Conservation (phyloP, 1,140 invertebrate genomes). For the Psilanteris sp. region DNA sequence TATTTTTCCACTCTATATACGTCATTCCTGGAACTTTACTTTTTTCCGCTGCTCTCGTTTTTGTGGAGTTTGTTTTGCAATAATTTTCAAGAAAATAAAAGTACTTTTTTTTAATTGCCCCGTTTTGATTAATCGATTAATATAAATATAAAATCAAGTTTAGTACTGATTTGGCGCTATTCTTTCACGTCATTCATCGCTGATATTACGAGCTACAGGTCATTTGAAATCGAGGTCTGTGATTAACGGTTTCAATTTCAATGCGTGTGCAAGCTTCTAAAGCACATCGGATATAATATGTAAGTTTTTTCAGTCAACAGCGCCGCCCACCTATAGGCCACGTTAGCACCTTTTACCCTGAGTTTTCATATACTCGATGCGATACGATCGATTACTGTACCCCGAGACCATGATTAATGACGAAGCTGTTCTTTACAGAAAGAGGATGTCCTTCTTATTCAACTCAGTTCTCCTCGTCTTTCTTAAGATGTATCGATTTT, state of each 20-base stretch:
- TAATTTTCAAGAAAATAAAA: no score
- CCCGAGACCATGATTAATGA: constrained; percentile 57
- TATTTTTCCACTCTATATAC: no score
- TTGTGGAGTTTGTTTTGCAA: no score
- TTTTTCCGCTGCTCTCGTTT: no score
- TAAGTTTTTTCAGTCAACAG: constrained; percentile 14
- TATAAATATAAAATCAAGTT: constrained; percentile 10
- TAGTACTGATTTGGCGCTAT: constrained; percentile 14
- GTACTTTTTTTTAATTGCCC: no score
- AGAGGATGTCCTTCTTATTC: constrained; percentile 47
- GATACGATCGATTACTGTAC: constrained; percentile 53
- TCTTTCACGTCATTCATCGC: constrained; percentile 27
- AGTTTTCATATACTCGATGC: constrained; percentile 37
- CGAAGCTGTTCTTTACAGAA: constrained; percentile 44
- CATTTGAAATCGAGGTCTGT: constrained; percentile 42
- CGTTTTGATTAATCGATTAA: constrained; percentile 4
- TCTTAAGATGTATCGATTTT: constrained; percentile 58
- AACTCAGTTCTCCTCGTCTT: constrained; percentile 17
- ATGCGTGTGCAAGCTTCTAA: constrained; percentile 41
- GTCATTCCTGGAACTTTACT: no score
- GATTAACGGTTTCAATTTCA: constrained; percentile 36
- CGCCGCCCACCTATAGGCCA: constrained; percentile 23
- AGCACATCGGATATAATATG: constrained; percentile 29
- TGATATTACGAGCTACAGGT: constrained; percentile 22
- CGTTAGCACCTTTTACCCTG: constrained; percentile 47